Conservation (phyloP, 1,140 invertebrate genomes). For the Oryctes rhinoceros region DNA sequence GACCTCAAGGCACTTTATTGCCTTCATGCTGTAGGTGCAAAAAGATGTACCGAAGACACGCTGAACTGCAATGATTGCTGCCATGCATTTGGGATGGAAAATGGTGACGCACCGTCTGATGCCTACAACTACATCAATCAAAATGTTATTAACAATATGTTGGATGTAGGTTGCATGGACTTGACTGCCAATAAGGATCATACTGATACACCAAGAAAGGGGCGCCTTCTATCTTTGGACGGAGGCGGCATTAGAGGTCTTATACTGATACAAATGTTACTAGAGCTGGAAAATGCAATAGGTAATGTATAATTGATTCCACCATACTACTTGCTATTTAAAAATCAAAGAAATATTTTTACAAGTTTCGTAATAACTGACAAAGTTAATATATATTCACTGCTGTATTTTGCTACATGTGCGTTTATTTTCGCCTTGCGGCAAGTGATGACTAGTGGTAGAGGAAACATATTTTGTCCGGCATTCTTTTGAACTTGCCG, state of each 20-base stretch:
- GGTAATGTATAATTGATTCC: conserved; percentile 42
- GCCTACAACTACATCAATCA: conserved; percentile 65
- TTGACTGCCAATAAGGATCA: conserved; percentile 58
- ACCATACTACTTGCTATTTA: no score
- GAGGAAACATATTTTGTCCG: no score
- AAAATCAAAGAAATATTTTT: no score
- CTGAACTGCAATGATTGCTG: conserved; percentile 71
- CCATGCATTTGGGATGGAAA: conserved; percentile 66
- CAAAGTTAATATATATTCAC: no score
- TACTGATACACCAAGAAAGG: conserved; percentile 59
- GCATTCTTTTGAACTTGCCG: no score
- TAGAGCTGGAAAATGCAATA: conserved; percentile 81
- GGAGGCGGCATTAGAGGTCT: conserved; percentile 94
- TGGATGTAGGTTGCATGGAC: conserved; percentile 66
- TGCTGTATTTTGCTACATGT: no score
- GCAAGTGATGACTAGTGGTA: no score
- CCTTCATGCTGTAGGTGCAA: conserved; percentile 86
- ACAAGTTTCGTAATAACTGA: no score
- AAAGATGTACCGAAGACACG: conserved; percentile 69
- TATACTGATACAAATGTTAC: conserved; percentile 84
- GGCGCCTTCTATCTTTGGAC: conserved; percentile 83
- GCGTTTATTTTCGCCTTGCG: no score
- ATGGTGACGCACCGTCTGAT: conserved; percentile 70
- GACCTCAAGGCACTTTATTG: conserved; percentile 80
- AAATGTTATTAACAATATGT: conserved; percentile 67